Conservation (phyloP, 2,797 vertebrate genomes). For the Sandelia bainsii region DNA sequence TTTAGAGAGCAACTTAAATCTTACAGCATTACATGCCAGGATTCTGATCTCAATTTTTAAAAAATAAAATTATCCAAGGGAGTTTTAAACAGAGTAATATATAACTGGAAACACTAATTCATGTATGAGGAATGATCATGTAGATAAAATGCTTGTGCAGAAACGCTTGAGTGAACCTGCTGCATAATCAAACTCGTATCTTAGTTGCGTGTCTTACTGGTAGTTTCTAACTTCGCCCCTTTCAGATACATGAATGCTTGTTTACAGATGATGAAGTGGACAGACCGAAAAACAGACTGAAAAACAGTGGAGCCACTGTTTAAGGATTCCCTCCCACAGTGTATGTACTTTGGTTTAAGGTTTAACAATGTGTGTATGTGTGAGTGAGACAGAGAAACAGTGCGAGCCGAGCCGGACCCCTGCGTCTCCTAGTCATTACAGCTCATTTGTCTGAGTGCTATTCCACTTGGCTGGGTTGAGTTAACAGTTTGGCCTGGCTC, state of each 20-base stretch:
- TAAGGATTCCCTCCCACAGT: slow-evolving; percentile 40
- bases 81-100: slow-evolving; percentile 26
- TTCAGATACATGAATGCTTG: slow-evolving; percentile 21
- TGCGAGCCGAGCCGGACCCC: slow-evolving; percentile 66
- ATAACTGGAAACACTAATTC: slow-evolving; percentile 10
- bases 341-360: slow-evolving; percentile 51
- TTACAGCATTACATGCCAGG: not conserved
- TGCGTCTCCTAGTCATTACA: slow-evolving; percentile 76
- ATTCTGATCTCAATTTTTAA: slow-evolving; percentile 18
- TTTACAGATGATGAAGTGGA: slow-evolving; percentile 55
- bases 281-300: slow-evolving; percentile 16
- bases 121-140: slow-evolving; percentile 15
- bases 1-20: slow-evolving; percentile 25
- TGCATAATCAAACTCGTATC: slow-evolving; percentile 11
- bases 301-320: slow-evolving; percentile 18
- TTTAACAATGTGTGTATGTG: slow-evolving; percentile 43
- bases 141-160: slow-evolving; percentile 8
- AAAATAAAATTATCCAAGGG: not conserved
- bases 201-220: not conserved
- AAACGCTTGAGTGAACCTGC: slow-evolving; percentile 5
- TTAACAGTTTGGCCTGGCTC: slow-evolving; percentile 77
- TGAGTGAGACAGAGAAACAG: slow-evolving; percentile 52
- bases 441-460: slow-evolving; percentile 82
- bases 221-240: slow-evolving; percentile 3
- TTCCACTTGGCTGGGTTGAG: slow-evolving; percentile 80